These are phyloP conservation scores for Anolis apletophallus DNA, from an alignment of 2,797 vertebrate genomes.

Conservation along the genomic window DNA sequence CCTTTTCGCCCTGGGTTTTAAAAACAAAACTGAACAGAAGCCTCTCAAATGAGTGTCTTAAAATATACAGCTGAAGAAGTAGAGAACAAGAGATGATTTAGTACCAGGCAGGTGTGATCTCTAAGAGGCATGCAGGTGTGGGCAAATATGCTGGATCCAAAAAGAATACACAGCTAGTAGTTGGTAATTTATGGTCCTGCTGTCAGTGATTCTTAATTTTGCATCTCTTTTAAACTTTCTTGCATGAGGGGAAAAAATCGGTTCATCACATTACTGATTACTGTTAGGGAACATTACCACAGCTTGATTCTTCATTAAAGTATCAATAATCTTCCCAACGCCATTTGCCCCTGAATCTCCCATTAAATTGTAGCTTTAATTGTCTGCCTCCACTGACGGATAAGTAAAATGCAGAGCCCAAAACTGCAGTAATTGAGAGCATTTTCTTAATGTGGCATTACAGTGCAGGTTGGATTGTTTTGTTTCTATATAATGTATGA, in stretches of 20 bases:
- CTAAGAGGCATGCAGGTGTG: conserved; percentile 29
- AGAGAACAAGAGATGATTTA: conserved; percentile 9
- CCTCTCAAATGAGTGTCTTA: conserved; percentile 7
- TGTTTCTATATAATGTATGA: conserved; percentile 32
- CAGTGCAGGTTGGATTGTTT: conserved; percentile 32
- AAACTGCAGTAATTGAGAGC: conserved; percentile 34
- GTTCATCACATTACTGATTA: conserved; percentile 50
- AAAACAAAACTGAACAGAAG: not conserved
- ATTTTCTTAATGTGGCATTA: conserved; percentile 42
- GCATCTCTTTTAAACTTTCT: conserved; percentile 51
- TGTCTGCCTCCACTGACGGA: conserved; percentile 64
- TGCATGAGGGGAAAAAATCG: conserved; percentile 35
- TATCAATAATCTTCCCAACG: conserved; percentile 66
- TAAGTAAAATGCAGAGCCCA: conserved; percentile 43
- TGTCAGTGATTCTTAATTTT: not conserved
- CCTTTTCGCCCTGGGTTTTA: not conserved
- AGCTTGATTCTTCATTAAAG: conserved; percentile 66
- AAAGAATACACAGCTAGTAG: conserved; percentile 15
- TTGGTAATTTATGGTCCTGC: conserved; percentile 37
- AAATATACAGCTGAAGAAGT: conserved; percentile 8
- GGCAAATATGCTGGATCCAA: conserved; percentile 35
- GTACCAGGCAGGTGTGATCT: conserved; percentile 26
- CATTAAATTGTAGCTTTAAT: conserved; percentile 70
- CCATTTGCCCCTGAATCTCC: conserved; percentile 61
- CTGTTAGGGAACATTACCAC: conserved; percentile 60